Evolutionary conservation across 1,140 invertebrate genomes (phyloP), one percentile per base, ranked within the genome.

Genomic region (Anoplophora glabripennis): DNA sequence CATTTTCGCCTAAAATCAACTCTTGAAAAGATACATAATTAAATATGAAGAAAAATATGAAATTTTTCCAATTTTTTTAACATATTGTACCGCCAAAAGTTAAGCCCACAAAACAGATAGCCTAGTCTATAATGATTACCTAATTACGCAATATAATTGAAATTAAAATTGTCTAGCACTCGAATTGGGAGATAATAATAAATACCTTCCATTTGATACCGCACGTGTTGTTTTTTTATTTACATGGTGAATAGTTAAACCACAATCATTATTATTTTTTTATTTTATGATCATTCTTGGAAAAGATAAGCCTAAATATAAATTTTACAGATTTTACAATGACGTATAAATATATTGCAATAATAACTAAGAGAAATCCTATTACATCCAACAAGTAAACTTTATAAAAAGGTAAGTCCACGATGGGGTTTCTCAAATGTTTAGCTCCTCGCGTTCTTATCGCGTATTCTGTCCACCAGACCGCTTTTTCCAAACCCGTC

Each of bases 381-480:
- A 56, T 45, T 42, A 65, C 63, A 42, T 65, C 63, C 15, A 65
- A 40, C 11, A 58, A 35, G 53, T 52, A 65, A 59, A 62, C 62
- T 21, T 62, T 49, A 62, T 65, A 65, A 48, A 61, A 78, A 33
- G 70, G 64, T 33, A 76, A 67, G 46, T 75, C 52, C 15, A 55
- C 60, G 10, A 71, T 64, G 28, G 61, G 68, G 40, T 64, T 73
- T 41, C 64, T 67, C 35, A 82, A 64, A 68, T 80, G 77, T 21
- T 69, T 57, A 4, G 75, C 75, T 10, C 79, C 80, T 34, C 77
- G 75, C 52, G 81, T 72, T 28, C 79, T 66, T 21, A 83, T 68
- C 10, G 81, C 75, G 65, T 80, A 82, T 64, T 84, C 81, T 8
- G 75, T 78, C 81, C 81, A 83, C 72, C 74, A 83, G 14, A 77